Evolutionary conservation across 2,888 invertebrate species (phyloP).

Genomic region (Scotopteryx bipunctaria): DNA sequence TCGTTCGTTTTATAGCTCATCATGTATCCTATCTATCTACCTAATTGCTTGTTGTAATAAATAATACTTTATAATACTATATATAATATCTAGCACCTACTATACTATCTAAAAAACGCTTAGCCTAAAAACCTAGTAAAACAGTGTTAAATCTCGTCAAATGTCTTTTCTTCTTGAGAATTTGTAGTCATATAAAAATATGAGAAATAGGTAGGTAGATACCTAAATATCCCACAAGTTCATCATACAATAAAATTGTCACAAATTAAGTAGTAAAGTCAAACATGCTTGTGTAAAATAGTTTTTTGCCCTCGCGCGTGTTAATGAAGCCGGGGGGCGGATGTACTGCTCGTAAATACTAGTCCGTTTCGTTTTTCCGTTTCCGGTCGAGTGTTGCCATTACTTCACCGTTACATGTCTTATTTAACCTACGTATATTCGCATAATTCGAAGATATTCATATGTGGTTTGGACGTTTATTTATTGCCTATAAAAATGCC

Average conservation of each 20-base stretch:
- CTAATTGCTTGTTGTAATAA: no score
- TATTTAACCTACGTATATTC: constrained; percentile 68
- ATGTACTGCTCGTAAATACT: constrained; percentile 79
- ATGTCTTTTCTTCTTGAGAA: no score
- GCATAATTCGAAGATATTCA: constrained; percentile 62
- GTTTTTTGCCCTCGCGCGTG: constrained; percentile 57
- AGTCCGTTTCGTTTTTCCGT: constrained; percentile 79
- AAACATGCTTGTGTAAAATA: constrained; percentile 48
- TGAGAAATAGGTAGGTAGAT: no score
- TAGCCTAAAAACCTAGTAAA: no score
- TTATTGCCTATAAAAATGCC: constrained; percentile 55
- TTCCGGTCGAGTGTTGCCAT: constrained; percentile 73
- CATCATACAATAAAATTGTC: constrained; percentile 1
- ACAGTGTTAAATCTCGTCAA: no score
- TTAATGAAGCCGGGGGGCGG: constrained; percentile 72
- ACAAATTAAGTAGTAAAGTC: constrained; percentile 37
- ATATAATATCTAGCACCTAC: no score
- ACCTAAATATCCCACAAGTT: no score
- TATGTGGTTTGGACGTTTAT: constrained; percentile 49
- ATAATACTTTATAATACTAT: no score
- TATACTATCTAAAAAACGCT: no score
- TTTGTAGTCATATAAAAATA: no score
- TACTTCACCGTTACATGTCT: constrained; percentile 73
- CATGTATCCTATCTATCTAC: no score
- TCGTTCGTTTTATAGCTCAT: no score